These are phyloP conservation scores for Metridium senile DNA, from an alignment of 92 coral and sea anemone genomes.

Conservation along the genomic window DNA sequence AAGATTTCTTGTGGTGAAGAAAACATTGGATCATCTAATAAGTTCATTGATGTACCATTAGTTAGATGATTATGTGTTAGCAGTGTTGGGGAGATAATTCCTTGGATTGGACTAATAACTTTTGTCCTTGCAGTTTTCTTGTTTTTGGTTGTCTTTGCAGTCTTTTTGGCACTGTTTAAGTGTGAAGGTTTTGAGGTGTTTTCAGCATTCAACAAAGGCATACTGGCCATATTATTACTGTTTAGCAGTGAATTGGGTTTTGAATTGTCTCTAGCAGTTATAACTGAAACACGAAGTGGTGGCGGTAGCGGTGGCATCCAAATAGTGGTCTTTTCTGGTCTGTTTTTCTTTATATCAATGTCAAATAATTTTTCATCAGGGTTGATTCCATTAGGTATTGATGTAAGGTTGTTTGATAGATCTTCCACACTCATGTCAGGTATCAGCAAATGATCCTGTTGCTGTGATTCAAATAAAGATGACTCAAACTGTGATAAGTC, in stretches of 20 bases:
- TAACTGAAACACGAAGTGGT: slow-evolving; percentile 68
- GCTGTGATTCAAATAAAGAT: slow-evolving; percentile 72
- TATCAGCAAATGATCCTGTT: slow-evolving; percentile 66
- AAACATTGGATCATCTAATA: slow-evolving; percentile 87
- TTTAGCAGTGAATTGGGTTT: slow-evolving; percentile 28
- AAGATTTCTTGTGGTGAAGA: slow-evolving; percentile 75
- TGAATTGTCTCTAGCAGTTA: slow-evolving; percentile 56
- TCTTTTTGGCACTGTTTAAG: slow-evolving; percentile 59
- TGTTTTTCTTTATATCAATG: slow-evolving; percentile 23
- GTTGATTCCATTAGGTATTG: slow-evolving; percentile 60
- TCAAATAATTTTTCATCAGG: slow-evolving; percentile 61
- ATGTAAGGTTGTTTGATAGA: slow-evolving; percentile 34
- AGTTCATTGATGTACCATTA: slow-evolving; percentile 48
- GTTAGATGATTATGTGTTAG: slow-evolving; percentile 54
- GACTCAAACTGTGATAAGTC: slow-evolving; percentile 78
- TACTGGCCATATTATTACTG: slow-evolving; percentile 10
- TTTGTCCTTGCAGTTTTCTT: slow-evolving; percentile 51
- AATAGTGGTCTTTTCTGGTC: slow-evolving; percentile 37
- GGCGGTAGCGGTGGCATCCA: slow-evolving; percentile 45
- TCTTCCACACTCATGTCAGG: slow-evolving; percentile 62
- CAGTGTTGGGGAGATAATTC: slow-evolving; percentile 55
- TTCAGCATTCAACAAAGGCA: slow-evolving; percentile 25
- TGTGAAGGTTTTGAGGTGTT: slow-evolving; percentile 53
- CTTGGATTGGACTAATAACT: slow-evolving; percentile 36
- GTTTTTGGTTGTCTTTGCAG: slow-evolving; percentile 51